A percentile compares a stretch with the other conserved stretches of the same genome.
Conservation (phyloP, 2,888 invertebrate genomes). For the Melitaea athalia region DNA sequence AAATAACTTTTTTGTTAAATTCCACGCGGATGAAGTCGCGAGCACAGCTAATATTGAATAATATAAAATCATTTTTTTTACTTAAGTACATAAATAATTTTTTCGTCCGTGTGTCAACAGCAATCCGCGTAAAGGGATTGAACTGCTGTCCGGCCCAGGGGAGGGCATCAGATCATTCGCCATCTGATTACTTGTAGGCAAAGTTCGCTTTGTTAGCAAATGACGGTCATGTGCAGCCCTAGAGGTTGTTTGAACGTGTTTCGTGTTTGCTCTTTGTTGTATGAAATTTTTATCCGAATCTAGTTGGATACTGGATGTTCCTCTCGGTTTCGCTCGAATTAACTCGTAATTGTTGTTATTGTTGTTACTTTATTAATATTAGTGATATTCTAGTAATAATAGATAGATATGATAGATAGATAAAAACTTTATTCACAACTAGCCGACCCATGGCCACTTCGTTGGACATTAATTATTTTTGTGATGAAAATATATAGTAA, state of each 20-base stretch:
- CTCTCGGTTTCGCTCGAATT: no score
- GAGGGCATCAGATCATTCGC: slow-evolving; percentile 20
- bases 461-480: no score
- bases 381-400: no score
- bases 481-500: no score
- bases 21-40: no score
- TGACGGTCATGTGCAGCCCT: slow-evolving; percentile 19
- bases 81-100: background rate
- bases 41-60: no score
- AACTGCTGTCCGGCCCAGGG: slow-evolving; percentile 20
- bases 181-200: slow-evolving; percentile 20
- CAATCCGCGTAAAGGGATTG: slow-evolving; percentile 31
- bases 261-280: background rate
- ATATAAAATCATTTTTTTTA: background rate
- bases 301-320: background rate
- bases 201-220: slow-evolving; percentile 15
- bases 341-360: no score
- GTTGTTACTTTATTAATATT: no score
- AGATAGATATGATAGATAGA: no score
- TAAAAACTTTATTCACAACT: no score
- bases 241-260: slow-evolving; percentile 5
- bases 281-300: background rate
- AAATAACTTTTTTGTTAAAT: no score
- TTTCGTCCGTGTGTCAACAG: slow-evolving; percentile 16
- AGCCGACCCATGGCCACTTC: no score